phyloP scores from a whole-genome alignment of 2,888 invertebrate genomes.

The Athalia cordata region DNA sequence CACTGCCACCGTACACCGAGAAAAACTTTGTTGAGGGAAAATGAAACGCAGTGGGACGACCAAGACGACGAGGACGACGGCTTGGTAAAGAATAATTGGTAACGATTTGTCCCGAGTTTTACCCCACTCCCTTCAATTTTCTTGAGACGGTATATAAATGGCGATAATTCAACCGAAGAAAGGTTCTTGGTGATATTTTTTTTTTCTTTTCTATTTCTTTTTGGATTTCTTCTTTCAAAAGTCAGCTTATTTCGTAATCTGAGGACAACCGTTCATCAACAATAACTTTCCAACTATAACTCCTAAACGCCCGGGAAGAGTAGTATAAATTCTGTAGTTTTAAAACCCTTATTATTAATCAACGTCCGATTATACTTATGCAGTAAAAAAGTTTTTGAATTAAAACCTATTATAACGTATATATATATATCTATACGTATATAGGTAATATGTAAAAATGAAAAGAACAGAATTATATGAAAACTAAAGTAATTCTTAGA shows the following conservation, averaged over 20 bases:
- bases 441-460: background rate
- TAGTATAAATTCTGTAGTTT: background rate
- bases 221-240: too few relatives aligned
- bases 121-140: slow-evolving; percentile 11
- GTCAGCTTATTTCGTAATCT: background rate
- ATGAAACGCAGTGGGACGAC: slow-evolving; percentile 49
- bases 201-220: background rate
- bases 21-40: slow-evolving; percentile 31
- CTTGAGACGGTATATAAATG: background rate
- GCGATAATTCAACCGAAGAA: slow-evolving; percentile 34
- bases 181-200: slow-evolving; percentile 26
- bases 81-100: slow-evolving; percentile 8
- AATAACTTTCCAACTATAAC: slow-evolving; percentile 8
- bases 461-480: slow-evolving; percentile 37
- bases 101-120: slow-evolving; percentile 23
- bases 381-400: slow-evolving; percentile 37
- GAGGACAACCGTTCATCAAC: slow-evolving; percentile 5
- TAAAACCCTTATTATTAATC: slow-evolving; percentile 1
- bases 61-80: background rate
- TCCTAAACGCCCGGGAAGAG: background rate
- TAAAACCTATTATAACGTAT: background rate
- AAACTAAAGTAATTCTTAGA: slow-evolving; percentile 32
- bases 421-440: too few relatives aligned
- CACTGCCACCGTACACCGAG: slow-evolving; percentile 57
- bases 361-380: background rate